Evolutionary conservation across 2,797 vertebrate species (phyloP).

Genomic region (Pipistrellus pygmaeus): DNA sequence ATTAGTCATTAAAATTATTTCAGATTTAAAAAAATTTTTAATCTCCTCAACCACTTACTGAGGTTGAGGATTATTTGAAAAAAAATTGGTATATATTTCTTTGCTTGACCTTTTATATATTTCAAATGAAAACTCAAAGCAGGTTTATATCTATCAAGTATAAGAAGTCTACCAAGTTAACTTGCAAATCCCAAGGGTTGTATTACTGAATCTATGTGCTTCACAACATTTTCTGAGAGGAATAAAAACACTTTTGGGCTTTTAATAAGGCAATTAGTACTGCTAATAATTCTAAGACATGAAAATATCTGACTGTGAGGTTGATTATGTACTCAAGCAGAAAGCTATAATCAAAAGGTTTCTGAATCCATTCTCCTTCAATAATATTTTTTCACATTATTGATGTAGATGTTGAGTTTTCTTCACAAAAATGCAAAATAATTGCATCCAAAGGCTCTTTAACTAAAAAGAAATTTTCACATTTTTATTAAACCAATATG

Average conservation of each 20-base stretch:
- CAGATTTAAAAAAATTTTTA: not conserved
- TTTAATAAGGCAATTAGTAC: slow-evolving; percentile 68
- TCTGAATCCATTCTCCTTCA: slow-evolving; percentile 53
- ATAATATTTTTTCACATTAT: slow-evolving; percentile 21
- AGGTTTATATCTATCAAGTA: slow-evolving; percentile 20
- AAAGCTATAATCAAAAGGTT: slow-evolving; percentile 69
- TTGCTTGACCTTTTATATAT: slow-evolving; percentile 42
- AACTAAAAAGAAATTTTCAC: slow-evolving; percentile 25
- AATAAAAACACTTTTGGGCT: slow-evolving; percentile 63
- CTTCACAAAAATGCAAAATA: slow-evolving; percentile 64
- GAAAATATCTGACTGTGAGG: slow-evolving; percentile 77
- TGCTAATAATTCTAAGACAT: slow-evolving; percentile 64
- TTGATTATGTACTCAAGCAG: slow-evolving; percentile 67
- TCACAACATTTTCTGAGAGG: slow-evolving; percentile 69
- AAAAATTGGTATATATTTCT: not conserved
- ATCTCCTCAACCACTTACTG: not conserved
- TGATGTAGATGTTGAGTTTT: slow-evolving; percentile 62
- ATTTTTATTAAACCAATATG: not conserved
- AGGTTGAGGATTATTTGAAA: not conserved
- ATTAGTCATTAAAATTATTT: not conserved
- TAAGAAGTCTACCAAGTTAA: slow-evolving; percentile 55
- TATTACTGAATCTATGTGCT: slow-evolving; percentile 56
- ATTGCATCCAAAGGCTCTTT: slow-evolving; percentile 3
- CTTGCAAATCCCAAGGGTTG: slow-evolving; percentile 49
- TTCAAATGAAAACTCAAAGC: slow-evolving; percentile 13